Percentiles rank a stretch among this genome's conserved stretches.
These are phyloP conservation scores for Balanococcus diminutus DNA, from an alignment of 2,888 invertebrate genomes.

Conservation along the genomic window DNA sequence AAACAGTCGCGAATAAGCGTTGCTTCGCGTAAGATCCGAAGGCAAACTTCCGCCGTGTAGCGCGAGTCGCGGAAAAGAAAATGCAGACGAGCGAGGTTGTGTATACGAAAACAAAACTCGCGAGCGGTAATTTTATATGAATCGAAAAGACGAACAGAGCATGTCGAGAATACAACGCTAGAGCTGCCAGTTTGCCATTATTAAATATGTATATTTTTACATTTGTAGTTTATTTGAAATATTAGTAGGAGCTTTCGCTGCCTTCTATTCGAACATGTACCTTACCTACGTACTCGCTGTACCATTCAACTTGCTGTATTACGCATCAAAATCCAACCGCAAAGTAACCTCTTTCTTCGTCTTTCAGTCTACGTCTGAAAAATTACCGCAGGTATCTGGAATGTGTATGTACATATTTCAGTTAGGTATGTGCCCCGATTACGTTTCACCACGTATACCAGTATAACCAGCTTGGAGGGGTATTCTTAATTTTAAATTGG, in stretches of 20 bases:
- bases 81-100: neutral
- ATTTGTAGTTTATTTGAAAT: neutral
- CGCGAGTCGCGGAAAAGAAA: neutral
- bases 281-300: neutral
- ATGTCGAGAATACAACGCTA: neutral
- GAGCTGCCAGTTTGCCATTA: constrained; percentile 3
- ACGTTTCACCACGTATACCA: too few relatives aligned
- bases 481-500: neutral
- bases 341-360: neutral
- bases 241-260: neutral
- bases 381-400: neutral
- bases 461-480: neutral
- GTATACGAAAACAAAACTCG: neutral
- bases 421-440: neutral
- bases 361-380: neutral
- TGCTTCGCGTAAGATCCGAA: neutral
- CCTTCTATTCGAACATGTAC: neutral
- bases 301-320: neutral
- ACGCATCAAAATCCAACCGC: neutral
- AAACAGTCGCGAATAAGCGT: neutral
- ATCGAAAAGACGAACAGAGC: neutral
- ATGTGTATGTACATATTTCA: neutral
- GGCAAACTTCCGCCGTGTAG: neutral
- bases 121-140: neutral
- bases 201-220: constrained; percentile 19